Evolutionary conservation across 2,888 invertebrate species (phyloP).

Genomic region (Oligia latruncula): DNA sequence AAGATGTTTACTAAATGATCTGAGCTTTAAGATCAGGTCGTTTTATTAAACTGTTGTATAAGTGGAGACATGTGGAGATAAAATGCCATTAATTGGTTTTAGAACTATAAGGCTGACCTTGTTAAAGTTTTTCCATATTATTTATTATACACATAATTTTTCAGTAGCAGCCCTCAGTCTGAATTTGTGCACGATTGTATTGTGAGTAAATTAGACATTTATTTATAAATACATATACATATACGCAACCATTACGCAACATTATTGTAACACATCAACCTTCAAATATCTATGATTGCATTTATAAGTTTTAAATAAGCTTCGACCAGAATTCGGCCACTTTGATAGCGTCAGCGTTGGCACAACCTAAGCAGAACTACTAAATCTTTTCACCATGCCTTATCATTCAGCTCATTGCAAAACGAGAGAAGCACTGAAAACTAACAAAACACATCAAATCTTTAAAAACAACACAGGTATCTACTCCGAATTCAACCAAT

Average conservation of each 20-base stretch:
- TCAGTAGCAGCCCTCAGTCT: not conserved
- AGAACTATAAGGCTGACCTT: not conserved
- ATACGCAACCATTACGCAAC: not conserved
- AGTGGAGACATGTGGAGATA: not conserved
- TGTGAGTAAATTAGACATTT: not conserved
- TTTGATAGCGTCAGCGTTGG: not conserved
- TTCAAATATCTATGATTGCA: not conserved
- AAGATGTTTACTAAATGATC: constrained; percentile 9
- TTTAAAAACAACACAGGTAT: not conserved
- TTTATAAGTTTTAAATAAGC: not conserved
- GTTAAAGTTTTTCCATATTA: not conserved
- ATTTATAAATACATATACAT: not conserved
- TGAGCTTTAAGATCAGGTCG: not conserved
- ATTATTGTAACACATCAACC: not conserved
- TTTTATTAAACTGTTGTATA: not conserved
- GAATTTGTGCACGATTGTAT: not conserved
- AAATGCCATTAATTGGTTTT: not conserved
- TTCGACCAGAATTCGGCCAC: not conserved
- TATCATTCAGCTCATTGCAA: too few species aligned
- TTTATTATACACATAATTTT: too few species aligned
- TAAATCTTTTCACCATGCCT: too few species aligned
- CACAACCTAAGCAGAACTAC: too few species aligned
- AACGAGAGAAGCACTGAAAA: not conserved
- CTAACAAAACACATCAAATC: not conserved
- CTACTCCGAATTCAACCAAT: not conserved